Percentiles rank a stretch among this genome's conserved stretches.
Evolutionary conservation across 2,113 vertebrate species (phyloP).

Genomic region (Blennius ocellaris): DNA sequence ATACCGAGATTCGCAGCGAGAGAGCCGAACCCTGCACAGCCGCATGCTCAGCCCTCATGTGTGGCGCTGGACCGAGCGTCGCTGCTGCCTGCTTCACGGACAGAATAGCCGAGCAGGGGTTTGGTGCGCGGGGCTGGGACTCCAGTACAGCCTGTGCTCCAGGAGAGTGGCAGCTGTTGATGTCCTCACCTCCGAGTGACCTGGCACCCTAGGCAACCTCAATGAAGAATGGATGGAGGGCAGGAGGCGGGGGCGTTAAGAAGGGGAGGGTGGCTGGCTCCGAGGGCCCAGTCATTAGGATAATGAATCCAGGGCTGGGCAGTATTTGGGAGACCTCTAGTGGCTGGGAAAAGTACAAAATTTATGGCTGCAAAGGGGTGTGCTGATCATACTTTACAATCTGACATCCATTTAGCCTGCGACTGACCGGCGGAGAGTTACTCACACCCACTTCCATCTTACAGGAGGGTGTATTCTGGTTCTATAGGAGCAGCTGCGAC

Average conservation of each 20-base stretch:
- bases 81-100: conserved; percentile 14
- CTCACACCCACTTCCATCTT: too few relatives aligned
- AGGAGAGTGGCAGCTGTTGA: conserved; percentile 69
- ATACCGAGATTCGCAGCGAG: conserved; percentile 5
- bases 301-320: conserved; percentile 53
- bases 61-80: conserved; percentile 8
- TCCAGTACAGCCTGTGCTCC: conserved; percentile 55
- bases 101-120: conserved; percentile 3
- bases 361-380: not conserved
- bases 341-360: conserved; percentile 36
- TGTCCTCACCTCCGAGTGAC: conserved; percentile 73
- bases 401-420: too few relatives aligned
- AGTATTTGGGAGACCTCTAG: conserved; percentile 74
- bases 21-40: conserved; percentile 21
- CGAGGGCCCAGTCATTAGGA: conserved; percentile 60
- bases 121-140: conserved; percentile 28
- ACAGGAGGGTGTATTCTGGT: too few relatives aligned
- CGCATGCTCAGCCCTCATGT: conserved; percentile 19
- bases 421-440: too few relatives aligned
- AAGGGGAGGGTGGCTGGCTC: conserved; percentile 47
- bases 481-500: too few relatives aligned
- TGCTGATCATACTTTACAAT: not conserved
- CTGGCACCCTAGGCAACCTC: conserved; percentile 70
- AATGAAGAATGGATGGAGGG: conserved; percentile 70
- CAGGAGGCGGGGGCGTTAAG: conserved; percentile 51